Evolutionary conservation across 2,888 invertebrate species (phyloP).

Genomic region (Melieria omissa): DNA sequence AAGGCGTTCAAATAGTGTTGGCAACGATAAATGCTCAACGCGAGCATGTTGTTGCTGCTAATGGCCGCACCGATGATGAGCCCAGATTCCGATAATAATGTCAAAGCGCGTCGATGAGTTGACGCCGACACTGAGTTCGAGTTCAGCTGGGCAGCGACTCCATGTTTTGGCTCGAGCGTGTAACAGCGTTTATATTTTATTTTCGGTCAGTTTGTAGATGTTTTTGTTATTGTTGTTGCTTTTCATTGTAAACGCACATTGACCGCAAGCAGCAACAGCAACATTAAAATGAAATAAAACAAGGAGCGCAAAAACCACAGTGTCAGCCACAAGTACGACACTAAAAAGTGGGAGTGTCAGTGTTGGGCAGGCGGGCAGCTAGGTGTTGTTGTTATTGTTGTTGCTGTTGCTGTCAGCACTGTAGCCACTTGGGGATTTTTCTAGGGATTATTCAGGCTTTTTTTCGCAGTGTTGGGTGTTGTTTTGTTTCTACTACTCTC

Average conservation of each 20-base stretch:
- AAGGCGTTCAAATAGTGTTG: no score
- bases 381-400: no score
- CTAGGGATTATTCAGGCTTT: not conserved
- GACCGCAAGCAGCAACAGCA: slow-evolving; percentile 7
- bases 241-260: not conserved
- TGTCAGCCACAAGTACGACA: not conserved
- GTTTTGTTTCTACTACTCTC: not conserved
- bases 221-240: slow-evolving; percentile 1
- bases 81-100: no score
- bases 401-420: no score
- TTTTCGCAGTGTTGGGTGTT: not conserved
- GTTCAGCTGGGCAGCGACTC: no score
- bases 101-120: not conserved
- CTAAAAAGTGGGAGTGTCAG: no score
- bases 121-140: not conserved
- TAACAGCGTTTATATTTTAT: not conserved
- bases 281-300: slow-evolving; percentile 4
- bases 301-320: not conserved
- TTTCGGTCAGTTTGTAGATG: not conserved
- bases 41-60: no score
- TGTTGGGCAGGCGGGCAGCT: no score
- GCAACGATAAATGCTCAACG: no score
- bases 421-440: no score
- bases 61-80: no score
- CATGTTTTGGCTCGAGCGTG: not conserved